Evolutionary conservation across 1,140 invertebrate genomes (phyloP), one percentile per base, ranked within the genome.

Genomic region (Tigriopus japonicus): DNA sequence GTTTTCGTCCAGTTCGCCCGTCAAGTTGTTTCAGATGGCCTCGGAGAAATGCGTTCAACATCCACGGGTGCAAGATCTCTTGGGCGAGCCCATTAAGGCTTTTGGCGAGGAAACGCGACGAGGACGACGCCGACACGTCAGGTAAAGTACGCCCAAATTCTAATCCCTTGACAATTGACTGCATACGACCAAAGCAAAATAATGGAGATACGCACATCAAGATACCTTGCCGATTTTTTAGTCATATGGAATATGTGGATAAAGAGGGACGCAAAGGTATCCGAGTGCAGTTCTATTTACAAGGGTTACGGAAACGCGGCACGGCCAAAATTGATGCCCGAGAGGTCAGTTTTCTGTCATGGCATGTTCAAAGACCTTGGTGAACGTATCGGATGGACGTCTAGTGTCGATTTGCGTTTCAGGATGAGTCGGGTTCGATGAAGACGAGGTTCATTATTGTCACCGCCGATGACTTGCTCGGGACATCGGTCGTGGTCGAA

Each of bases 41-140:
- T 73, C 87, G 1, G 78, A 86, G 62, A 75, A 77, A 64, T 86
- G 86, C 68, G 77, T 78, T 66, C 66, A 77, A 69, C 78, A 89
- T 74, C 72, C 77, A 9, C 74, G 79, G 66, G 73, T 92, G 40
- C 75, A 80, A 63, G 81, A 89, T 73, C 74, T 78, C 12, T 71
- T 92, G 28, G 90, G 90, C 42, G 73, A 80, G 64, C 88, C 88
- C 17, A 84, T 93, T 17, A 89, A 84, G 72, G 86, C 83, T 24
- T 88, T 80, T 71, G 88, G 88, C 1, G 87, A 92, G 72, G 83
- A 86, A 69, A 84, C 81, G n/a, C 75, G 81, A 35, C 75, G 87
- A 65, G 81, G 89, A 51, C 74, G 86, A 61, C 71, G 85, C 60
- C 67, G 74, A 62, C 77, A 80, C 70, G 75, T 81, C 9, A 87